Evolutionary conservation across 2,113 vertebrate species (phyloP).

Genomic region (Holacanthus passer): DNA sequence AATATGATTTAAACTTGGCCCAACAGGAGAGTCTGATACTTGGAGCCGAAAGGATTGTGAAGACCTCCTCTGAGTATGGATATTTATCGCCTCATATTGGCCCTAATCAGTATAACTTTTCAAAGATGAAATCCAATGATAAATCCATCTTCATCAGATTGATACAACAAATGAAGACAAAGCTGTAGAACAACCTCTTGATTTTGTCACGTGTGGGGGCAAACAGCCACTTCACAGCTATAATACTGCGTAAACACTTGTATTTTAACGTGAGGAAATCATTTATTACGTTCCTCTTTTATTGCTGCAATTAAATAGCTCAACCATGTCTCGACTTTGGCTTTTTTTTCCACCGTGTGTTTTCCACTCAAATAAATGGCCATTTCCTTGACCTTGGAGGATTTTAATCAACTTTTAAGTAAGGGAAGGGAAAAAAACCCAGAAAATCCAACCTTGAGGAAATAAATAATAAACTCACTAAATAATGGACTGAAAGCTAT

Average conservation of each 20-base stretch:
- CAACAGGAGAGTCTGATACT: too few relatives aligned
- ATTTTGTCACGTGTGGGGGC: neutral
- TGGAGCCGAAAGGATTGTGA: too few relatives aligned
- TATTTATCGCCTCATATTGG: too few relatives aligned
- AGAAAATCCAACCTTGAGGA: neutral
- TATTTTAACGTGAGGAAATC: neutral
- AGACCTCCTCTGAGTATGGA: too few relatives aligned
- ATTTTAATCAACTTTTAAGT: conserved; percentile 4
- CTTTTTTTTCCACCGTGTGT: neutral
- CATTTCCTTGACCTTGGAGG: conserved; percentile 6
- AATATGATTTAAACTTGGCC: too few relatives aligned
- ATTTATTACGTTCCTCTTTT: conserved; percentile 1
- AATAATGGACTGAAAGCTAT: conserved; percentile 11
- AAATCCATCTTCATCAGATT: too few relatives aligned
- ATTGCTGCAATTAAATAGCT: neutral
- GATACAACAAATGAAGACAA: too few relatives aligned
- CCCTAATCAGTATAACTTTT: too few relatives aligned
- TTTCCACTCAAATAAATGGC: neutral
- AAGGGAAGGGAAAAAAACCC: neutral
- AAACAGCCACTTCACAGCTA: neutral
- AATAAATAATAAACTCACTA: neutral
- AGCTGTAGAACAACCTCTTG: too few relatives aligned
- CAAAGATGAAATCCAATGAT: too few relatives aligned
- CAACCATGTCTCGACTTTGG: conserved; percentile 6
- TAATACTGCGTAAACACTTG: conserved; percentile 12